A percentile compares a stretch with the other conserved stretches of the same genome.
phyloP scores from a whole-genome alignment of 1,140 invertebrate genomes.

The Brachionus rotundiformis region DNA sequence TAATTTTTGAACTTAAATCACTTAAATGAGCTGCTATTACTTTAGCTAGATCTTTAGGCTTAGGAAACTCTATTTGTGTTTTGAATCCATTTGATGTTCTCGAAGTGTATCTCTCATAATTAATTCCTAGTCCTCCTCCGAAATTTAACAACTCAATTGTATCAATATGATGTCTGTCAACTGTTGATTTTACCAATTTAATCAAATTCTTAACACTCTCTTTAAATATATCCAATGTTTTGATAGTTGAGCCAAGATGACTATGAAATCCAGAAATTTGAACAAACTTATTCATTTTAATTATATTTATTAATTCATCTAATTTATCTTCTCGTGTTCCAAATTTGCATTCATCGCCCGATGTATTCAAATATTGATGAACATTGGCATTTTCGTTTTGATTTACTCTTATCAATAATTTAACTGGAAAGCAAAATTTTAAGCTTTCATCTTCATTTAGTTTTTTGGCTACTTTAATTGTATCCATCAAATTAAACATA shows the following conservation, averaged over 20 bases:
- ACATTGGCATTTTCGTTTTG: constrained; percentile 52
- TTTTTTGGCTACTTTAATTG: constrained; percentile 54
- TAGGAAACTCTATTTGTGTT: constrained; percentile 43
- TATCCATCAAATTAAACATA: constrained; percentile 60
- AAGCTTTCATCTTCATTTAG: constrained; percentile 54
- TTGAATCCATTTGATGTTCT: neutral
- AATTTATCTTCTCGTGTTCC: constrained; percentile 55
- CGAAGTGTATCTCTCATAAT: constrained; percentile 56
- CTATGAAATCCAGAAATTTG: constrained; percentile 61
- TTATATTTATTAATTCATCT: constrained; percentile 53
- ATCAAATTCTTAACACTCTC: constrained; percentile 55
- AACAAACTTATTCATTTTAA: constrained; percentile 53
- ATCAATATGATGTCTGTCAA: constrained; percentile 53
- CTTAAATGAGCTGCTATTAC: constrained; percentile 54
- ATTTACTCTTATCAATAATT: constrained; percentile 5
- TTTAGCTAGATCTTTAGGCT: constrained; percentile 53
- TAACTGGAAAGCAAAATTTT: constrained; percentile 54
- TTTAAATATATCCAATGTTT: constrained; percentile 55
- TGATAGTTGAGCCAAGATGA: constrained; percentile 62
- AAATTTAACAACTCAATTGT: constrained; percentile 59
- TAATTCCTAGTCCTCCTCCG: constrained; percentile 63
- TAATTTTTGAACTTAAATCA: constrained; percentile 55
- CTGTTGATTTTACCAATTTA: constrained; percentile 1
- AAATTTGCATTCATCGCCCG: constrained; percentile 57
- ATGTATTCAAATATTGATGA: constrained; percentile 58